Evolutionary conservation across 2,888 invertebrate species (phyloP), one percentile per base, ranked within the genome.

Genomic region (Bruchidius siliquastri): DNA sequence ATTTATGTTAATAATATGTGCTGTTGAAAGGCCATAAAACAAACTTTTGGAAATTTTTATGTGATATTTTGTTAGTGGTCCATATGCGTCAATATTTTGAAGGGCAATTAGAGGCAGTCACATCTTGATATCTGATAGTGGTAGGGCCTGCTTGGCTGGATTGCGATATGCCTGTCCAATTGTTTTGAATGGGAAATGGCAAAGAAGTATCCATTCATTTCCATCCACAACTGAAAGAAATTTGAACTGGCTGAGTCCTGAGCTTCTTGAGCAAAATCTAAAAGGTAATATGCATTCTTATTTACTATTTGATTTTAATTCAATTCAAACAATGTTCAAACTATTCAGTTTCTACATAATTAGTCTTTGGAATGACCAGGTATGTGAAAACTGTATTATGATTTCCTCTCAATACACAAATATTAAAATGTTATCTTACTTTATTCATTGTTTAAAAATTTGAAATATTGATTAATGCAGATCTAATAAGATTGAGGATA

Each of bases 191-290:
- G 96, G 96, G 0, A 90, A 90, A 79, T 89, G 93, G 83, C 90
- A 91, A 80, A 88, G 88, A 76, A 90, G 89, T 22, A 89, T 96
- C 32, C 94, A 95, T 86, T 91, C 92, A 68, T 92, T 96, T 84
- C 95, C 96, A 0, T 88, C 91, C 0, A 90, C 91, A 0, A 91
- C 93, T 74, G 87, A 89, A 26, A 89, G 90, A 76, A 93, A 93
- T 82, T 87, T 97, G 4, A 94, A 95, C 86, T 98, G 97, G 96
- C 89, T 96, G 20, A 96, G 97, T 82, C 97, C 97, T 0, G 97
- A 98, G 85, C 87, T 97, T 13, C 87, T 98, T 68, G 94, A 95
- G 86, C 97, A 97, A 80, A 86, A 86, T 80, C 77, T 86, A 73
- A 82, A 83, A 81, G 86, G 85, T 84, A 78, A 32, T n/a, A 77